These are phyloP conservation scores for Dione juno DNA, from an alignment of 2,888 invertebrate genomes.

Conservation along the genomic window DNA sequence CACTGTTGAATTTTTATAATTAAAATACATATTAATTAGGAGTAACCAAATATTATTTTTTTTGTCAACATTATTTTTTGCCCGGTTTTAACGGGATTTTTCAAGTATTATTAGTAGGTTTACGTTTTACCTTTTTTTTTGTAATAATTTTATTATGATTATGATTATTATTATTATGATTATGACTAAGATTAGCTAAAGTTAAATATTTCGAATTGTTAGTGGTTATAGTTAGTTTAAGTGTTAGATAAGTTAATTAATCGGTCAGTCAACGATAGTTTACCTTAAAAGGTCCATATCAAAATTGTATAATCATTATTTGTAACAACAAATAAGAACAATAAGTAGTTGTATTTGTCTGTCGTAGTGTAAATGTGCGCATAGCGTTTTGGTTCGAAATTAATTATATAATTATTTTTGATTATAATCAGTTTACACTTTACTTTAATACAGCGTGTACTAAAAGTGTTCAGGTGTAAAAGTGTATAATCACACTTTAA, in stretches of 20 bases:
- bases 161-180: slow-evolving; percentile 42
- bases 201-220: slow-evolving; percentile 66
- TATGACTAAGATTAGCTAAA: slow-evolving; percentile 61
- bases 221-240: slow-evolving; percentile 59
- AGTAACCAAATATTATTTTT: slow-evolving; percentile 72
- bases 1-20: slow-evolving; percentile 70
- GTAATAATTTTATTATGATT: slow-evolving; percentile 10
- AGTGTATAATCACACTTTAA: neutral
- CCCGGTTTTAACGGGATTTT: slow-evolving; percentile 79
- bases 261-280: slow-evolving; percentile 70
- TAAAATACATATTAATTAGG: slow-evolving; percentile 56
- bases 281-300: slow-evolving; percentile 83
- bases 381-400: slow-evolving; percentile 68
- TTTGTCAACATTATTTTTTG: slow-evolving; percentile 46
- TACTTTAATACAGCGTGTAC: slow-evolving; percentile 3
- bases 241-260: slow-evolving; percentile 59
- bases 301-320: slow-evolving; percentile 79
- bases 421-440: slow-evolving; percentile 2
- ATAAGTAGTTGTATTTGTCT: slow-evolving; percentile 78
- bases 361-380: slow-evolving; percentile 63
- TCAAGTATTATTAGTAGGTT: slow-evolving; percentile 81
- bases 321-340: slow-evolving; percentile 76
- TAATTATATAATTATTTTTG: slow-evolving; percentile 40
- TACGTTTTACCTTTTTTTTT: slow-evolving; percentile 52
- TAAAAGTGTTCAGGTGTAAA: slow-evolving; percentile 7